Conservation (phyloP, 2,888 invertebrate genomes). For the Hypselothyrea guttata region DNA sequence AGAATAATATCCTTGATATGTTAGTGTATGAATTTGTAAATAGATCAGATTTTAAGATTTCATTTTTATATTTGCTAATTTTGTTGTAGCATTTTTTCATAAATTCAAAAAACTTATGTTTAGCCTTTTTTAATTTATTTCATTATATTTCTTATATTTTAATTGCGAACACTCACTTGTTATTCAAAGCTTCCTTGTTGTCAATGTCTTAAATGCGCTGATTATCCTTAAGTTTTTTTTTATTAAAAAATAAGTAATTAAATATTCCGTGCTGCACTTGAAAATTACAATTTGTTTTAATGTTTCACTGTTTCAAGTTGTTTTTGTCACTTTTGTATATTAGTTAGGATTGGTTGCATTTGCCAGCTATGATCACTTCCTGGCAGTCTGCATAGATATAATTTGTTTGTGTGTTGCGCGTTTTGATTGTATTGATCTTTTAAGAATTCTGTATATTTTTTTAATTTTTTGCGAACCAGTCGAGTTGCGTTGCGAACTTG, state of each 20-base stretch:
- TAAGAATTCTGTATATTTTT: slow-evolving; percentile 1
- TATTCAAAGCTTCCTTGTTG: slow-evolving; percentile 27
- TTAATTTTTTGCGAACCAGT: slow-evolving; percentile 33
- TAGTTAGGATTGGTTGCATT: slow-evolving; percentile 46
- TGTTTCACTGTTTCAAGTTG: slow-evolving; percentile 49
- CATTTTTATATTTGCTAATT: no score
- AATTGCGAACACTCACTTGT: slow-evolving; percentile 59
- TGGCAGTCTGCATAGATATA: slow-evolving; percentile 25
- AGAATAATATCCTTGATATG: no score
- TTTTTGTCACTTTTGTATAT: slow-evolving; percentile 39
- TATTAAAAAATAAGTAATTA: background rate
- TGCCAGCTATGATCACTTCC: slow-evolving; percentile 55
- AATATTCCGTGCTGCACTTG: slow-evolving; percentile 29
- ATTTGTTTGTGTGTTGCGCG: slow-evolving; percentile 24
- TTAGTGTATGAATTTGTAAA: no score
- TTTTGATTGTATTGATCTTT: slow-evolving; percentile 11
- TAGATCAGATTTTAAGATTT: no score
- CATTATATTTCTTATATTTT: slow-evolving; percentile 16
- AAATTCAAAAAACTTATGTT: background rate
- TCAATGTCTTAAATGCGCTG: slow-evolving; percentile 39
- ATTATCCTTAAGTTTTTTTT: slow-evolving; percentile 62
- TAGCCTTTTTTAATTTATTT: background rate
- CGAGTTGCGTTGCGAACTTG: slow-evolving; percentile 79
- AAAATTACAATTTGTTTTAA: slow-evolving; percentile 12
- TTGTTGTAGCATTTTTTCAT: no score